Percentiles rank a stretch among this genome's conserved stretches.
Conservation (phyloP, 2,113 vertebrate species). For the Abramis brama region DNA sequence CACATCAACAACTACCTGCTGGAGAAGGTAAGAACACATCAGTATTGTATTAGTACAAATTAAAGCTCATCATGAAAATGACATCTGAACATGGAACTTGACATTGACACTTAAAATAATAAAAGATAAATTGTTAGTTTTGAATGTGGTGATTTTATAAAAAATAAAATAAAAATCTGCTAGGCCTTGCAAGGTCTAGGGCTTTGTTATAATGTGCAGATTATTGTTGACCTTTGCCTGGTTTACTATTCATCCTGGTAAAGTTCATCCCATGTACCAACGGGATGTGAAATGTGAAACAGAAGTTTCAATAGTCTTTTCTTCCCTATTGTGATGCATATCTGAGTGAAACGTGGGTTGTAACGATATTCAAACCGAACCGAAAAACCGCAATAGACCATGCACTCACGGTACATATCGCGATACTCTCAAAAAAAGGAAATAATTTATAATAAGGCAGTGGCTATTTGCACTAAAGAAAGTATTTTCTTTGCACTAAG, state of each 20-base stretch:
- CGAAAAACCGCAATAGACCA: no score
- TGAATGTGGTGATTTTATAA: not conserved
- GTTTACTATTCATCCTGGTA: not conserved
- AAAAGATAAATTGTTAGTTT: not conserved
- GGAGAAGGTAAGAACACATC: constrained; percentile 84
- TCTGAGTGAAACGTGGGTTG: no score
- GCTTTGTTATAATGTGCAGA: not conserved
- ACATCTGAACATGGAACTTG: not conserved
- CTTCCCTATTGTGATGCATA: no score
- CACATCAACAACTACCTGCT: constrained; percentile 96
- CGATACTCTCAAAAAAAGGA: no score
- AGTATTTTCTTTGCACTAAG: no score
- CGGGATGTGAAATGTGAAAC: no score
- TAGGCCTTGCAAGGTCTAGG: not conserved
- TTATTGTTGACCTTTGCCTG: not conserved
- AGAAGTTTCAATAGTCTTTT: no score
- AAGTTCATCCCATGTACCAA: not conserved
- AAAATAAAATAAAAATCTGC: not conserved
- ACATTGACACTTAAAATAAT: not conserved
- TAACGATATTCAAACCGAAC: no score
- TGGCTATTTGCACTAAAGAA: no score
- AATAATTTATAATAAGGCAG: no score
- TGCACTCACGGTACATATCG: no score
- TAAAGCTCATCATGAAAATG: not conserved
- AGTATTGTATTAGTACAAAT: not conserved